Conservation (phyloP, 2,797 vertebrate species). For the Chaunax sp. region DNA sequence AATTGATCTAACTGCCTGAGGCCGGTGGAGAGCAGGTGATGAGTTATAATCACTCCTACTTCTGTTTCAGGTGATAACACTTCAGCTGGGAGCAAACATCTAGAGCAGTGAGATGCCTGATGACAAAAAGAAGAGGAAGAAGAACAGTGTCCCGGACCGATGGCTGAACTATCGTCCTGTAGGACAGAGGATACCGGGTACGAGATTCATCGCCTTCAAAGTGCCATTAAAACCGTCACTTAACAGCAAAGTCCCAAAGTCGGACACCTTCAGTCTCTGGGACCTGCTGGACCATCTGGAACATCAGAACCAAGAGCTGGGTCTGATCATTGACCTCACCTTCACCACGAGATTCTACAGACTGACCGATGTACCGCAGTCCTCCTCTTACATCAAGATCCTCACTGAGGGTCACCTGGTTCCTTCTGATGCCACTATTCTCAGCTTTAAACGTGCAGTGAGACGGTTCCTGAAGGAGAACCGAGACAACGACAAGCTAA, state of each 20-base stretch:
- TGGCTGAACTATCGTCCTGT: constrained; percentile 43
- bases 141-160: not conserved
- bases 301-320: constrained; percentile 31
- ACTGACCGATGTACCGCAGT: constrained; percentile 18
- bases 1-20: too few species aligned
- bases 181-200: constrained; percentile 33
- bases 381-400: constrained; percentile 41
- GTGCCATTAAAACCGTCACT: constrained; percentile 34
- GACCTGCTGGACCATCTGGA: constrained; percentile 32
- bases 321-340: constrained; percentile 50
- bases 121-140: not conserved
- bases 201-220: constrained; percentile 41
- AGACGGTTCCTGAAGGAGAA: constrained; percentile 39
- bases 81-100: not conserved
- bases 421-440: constrained; percentile 11
- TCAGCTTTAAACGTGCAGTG: constrained; percentile 37
- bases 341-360: constrained; percentile 35
- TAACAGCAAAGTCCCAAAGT: not conserved
- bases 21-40: too few species aligned
- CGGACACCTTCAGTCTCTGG: constrained; percentile 14
- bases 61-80: constrained; percentile 1
- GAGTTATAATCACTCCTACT: too few species aligned
- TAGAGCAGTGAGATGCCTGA: constrained; percentile 7
- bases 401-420: constrained; percentile 15
- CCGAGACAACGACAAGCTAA: constrained; percentile 76